Base-by-base conservation (phyloP, 2,797 vertebrate species). In the Chelidonichthys spinosus region DNA sequence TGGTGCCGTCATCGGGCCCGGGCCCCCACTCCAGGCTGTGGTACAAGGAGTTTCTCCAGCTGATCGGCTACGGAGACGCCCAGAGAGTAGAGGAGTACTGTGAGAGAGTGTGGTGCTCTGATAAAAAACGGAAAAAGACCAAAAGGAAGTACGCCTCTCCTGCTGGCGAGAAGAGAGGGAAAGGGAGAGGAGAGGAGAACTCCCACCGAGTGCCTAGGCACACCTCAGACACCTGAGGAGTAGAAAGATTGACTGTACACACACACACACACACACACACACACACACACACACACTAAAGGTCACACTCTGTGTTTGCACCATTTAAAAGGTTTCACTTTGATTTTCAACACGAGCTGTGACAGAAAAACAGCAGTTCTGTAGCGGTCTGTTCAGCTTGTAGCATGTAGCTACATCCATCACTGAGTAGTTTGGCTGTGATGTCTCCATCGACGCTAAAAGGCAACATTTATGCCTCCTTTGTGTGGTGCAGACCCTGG, bases 21-120 rank as follows among this genome's bases (percentile, higher is more conserved):
- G 94, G 93, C 58, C 78, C 94, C 59, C 90, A 95, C 10, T 96
- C 93, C 75, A 92, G 90, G 87, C 81, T 91, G 61, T 99, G 98
- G 98, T 99, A 99, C 88, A 99, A 99, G 77, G 98, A 99, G 70
- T 98, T 99, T 85, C 94, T 99, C 75, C 97, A 99, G 89, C 89
- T 99, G 46, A 97, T 99, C 64, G 98, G 97, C 68, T 98, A 99
- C 5, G 96, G 95, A 79, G 97, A 98, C 77, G 97, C 99, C 80
- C 96, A 97, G 86, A 93, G 94, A 59, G 97, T 99, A 32, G 98
- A 98, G 74, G 97, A 99, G 89, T 99, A 99, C 89, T 99, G 98
- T 54, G 97, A 99, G 92, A 96, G 96, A 90, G 96, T 99, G 47
- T 99, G 98, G 98, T 99, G 98, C 84, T 95, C 96, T 0, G 97